Evolutionary conservation across 1,140 invertebrate species (phyloP).

Genomic region (Drosophila truncata): DNA sequence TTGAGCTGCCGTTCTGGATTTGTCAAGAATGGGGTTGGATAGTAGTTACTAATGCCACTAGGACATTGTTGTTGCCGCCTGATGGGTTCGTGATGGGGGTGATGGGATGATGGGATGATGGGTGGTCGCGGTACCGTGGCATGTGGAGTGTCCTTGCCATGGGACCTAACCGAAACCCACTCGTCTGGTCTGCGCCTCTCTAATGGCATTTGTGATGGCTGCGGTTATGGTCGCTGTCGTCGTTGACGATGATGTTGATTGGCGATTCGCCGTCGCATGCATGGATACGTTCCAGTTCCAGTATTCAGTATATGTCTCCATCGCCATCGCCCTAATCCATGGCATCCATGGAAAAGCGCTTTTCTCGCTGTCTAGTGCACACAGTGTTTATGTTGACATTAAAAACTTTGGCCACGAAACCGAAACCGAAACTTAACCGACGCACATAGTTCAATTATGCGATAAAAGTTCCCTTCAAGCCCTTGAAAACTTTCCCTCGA

Average conservation of each 20-base stretch:
- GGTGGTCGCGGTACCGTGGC: not conserved
- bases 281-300: slow-evolving; percentile 46
- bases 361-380: slow-evolving; percentile 40
- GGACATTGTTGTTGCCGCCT: slow-evolving; percentile 32
- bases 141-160: slow-evolving; percentile 25
- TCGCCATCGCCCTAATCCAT: slow-evolving; percentile 31
- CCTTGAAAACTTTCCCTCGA: slow-evolving; percentile 66
- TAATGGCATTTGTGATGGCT: slow-evolving; percentile 81
- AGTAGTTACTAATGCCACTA: slow-evolving; percentile 40
- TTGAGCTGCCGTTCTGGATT: slow-evolving; percentile 33
- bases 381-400: slow-evolving; percentile 65
- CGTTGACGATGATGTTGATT: slow-evolving; percentile 81
- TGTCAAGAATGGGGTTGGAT: slow-evolving; percentile 17
- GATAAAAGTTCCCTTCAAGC: slow-evolving; percentile 59
- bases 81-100: not conserved
- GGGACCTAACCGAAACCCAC: slow-evolving; percentile 23
- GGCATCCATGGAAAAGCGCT: slow-evolving; percentile 55
- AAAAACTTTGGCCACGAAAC: slow-evolving; percentile 57
- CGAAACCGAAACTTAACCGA: slow-evolving; percentile 49
- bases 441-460: slow-evolving; percentile 58
- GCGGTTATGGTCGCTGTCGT: slow-evolving; percentile 73
- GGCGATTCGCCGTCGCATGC: slow-evolving; percentile 70
- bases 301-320: slow-evolving; percentile 34
- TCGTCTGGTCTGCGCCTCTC: slow-evolving; percentile 55
- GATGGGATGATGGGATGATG: not conserved